Evolutionary conservation across 92 coral and sea anemone species (phyloP), one percentile per base, ranked within the genome.

Genomic region (Actinostola sp.): DNA sequence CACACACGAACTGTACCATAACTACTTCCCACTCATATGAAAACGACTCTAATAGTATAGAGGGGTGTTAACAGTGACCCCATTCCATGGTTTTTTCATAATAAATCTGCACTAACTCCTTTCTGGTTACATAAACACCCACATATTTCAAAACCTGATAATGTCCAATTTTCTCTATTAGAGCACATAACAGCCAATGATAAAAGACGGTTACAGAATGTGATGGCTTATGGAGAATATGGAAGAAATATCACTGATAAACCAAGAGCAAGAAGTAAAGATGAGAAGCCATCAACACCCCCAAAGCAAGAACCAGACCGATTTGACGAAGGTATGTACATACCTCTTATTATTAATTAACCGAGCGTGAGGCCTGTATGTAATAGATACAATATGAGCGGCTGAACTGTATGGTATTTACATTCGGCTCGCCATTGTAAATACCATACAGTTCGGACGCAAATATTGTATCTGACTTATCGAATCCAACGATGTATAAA

Each of bases 261-360:
- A 15, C 90, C 88, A 60, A 63, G 67, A 70, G 66, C 41, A 42
- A 62, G 63, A 82, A n/a, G n/a, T n/a, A 63, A 64, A 19, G 46
- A 66, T 4, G 67, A 85, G 10, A 62, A 16, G 19, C 77, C 63
- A 52, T 57, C 21, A 38, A 51, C 12, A 49, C 41, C 67, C 31
- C 61, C 42, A 5, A 92, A 91, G 74, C 72, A 79, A 35, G 99
- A 95, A 41, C 32, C 86, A 14, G 99, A 95, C 51, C 78, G 97
- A 14, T 95, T 95, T 91, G 99, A 95, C 77, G 99, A 95, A 86
- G 95, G 99, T 95, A 74, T n/a, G n/a, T n/a, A n/a, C n/a, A n/a
- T n/a, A n/a, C n/a, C n/a, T n/a, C n/a, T n/a, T n/a, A n/a, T n/a
- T n/a, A n/a, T n/a, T n/a, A n/a, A n/a, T n/a, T n/a, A n/a, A n/a